phyloP scores from a whole-genome alignment of 2,797 vertebrate species.

The Sphenodon punctatus region DNA sequence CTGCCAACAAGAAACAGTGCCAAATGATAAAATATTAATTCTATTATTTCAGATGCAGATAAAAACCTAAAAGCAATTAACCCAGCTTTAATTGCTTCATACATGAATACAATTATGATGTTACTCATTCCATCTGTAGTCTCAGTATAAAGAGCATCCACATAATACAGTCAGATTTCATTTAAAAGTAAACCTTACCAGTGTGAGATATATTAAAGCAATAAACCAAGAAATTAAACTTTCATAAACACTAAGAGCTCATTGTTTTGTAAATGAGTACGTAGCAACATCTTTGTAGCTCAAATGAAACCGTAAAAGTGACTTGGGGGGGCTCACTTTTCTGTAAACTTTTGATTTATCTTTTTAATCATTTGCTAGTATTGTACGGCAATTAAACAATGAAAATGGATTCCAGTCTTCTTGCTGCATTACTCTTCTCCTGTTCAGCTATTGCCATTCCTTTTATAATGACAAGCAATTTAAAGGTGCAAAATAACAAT shows the following conservation, averaged over 20 bases:
- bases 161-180: slow-evolving; percentile 74
- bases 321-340: slow-evolving; percentile 66
- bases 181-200: slow-evolving; percentile 80
- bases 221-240: slow-evolving; percentile 84
- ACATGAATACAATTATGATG: slow-evolving; percentile 76
- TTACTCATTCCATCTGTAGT: slow-evolving; percentile 72
- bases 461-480: slow-evolving; percentile 66
- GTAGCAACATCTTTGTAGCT: slow-evolving; percentile 75
- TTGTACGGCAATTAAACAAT: slow-evolving; percentile 73
- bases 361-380: slow-evolving; percentile 78
- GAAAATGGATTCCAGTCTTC: slow-evolving; percentile 59
- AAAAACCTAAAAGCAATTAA: slow-evolving; percentile 72
- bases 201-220: slow-evolving; percentile 81
- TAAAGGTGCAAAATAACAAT: slow-evolving; percentile 58
- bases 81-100: slow-evolving; percentile 76
- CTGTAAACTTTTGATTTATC: slow-evolving; percentile 81
- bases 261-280: slow-evolving; percentile 81
- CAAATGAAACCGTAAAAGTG: slow-evolving; percentile 78
- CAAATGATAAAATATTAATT: slow-evolving; percentile 81
- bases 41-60: slow-evolving; percentile 73
- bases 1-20: slow-evolving; percentile 66
- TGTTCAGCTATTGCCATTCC: slow-evolving; percentile 69
- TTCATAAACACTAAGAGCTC: slow-evolving; percentile 81
- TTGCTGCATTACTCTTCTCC: slow-evolving; percentile 54
- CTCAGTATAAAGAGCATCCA: slow-evolving; percentile 68